These are phyloP conservation scores for Leptocoma aspasia DNA, from an alignment of 2,113 vertebrate species.

Conservation along the genomic window DNA sequence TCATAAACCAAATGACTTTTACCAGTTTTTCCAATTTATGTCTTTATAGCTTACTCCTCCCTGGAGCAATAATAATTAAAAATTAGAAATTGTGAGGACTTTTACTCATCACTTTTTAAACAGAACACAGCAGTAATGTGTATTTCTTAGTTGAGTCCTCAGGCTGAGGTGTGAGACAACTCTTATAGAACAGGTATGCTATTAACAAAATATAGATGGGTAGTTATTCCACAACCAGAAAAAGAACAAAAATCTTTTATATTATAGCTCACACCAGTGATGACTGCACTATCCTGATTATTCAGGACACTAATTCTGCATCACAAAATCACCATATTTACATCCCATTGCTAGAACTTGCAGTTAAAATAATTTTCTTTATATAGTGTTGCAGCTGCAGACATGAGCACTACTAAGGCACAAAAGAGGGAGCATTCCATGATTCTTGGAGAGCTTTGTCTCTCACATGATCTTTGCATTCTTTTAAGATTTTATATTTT, in stretches of 20 bases:
- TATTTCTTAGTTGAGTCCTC: neutral
- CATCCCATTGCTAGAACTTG: neutral
- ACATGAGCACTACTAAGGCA: neutral
- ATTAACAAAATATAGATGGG: neutral
- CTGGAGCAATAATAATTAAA: slow-evolving; percentile 5
- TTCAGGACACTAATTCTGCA: neutral
- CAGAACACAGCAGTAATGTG: neutral
- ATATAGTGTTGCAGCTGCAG: neutral
- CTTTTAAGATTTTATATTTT: neutral
- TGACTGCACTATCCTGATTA: neutral
- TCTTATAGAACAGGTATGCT: neutral
- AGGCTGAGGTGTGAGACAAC: neutral
- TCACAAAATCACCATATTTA: neutral
- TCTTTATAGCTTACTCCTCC: neutral
- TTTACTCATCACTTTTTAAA: slow-evolving; percentile 21
- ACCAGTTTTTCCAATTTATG: slow-evolving; percentile 21
- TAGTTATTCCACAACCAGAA: neutral
- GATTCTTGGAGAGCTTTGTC: neutral
- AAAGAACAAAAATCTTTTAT: neutral
- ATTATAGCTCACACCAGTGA: neutral
- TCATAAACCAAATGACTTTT: neutral
- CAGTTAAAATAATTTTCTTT: slow-evolving; percentile 1
- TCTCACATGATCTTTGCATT: neutral
- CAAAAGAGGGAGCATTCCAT: neutral
- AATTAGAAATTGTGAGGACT: neutral